A percentile compares a stretch with the other conserved stretches of the same genome.
Evolutionary conservation across 2,113 vertebrate species (phyloP).

Genomic region (Cisticola juncidis): DNA sequence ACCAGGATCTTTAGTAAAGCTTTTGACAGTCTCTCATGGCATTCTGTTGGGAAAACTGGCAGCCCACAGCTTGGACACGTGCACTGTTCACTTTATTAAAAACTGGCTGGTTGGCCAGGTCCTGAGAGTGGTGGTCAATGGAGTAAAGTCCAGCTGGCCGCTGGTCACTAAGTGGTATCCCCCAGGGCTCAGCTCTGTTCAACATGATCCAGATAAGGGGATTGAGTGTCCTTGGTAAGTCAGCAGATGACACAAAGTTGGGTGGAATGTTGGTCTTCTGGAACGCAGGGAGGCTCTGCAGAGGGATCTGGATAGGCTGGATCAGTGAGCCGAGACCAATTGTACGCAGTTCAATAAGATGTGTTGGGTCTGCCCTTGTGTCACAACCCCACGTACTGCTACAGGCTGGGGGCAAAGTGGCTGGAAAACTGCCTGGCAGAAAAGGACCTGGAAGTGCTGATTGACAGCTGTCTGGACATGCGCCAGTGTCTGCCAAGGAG

Average conservation of each 20-base stretch:
- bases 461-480: accelerated
- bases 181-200: background rate
- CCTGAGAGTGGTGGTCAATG: background rate
- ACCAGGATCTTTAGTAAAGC: no score
- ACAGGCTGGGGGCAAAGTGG: background rate
- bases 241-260: background rate
- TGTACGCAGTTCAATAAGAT: background rate
- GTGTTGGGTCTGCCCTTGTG: background rate
- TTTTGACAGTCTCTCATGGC: background rate
- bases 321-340: background rate
- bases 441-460: background rate
- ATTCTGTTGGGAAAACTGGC: background rate
- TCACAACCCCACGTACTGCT: background rate
- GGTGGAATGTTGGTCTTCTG: background rate
- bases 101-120: background rate
- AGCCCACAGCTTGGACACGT: background rate
- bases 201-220: background rate
- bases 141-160: background rate
- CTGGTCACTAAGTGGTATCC: background rate
- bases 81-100: background rate
- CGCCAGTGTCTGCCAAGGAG: background rate
- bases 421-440: background rate
- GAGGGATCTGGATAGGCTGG: background rate
- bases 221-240: accelerated
- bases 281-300: background rate